These are phyloP conservation scores for Halictus rubicundus DNA, from an alignment of 1,140 invertebrate genomes.

Conservation along the genomic window DNA sequence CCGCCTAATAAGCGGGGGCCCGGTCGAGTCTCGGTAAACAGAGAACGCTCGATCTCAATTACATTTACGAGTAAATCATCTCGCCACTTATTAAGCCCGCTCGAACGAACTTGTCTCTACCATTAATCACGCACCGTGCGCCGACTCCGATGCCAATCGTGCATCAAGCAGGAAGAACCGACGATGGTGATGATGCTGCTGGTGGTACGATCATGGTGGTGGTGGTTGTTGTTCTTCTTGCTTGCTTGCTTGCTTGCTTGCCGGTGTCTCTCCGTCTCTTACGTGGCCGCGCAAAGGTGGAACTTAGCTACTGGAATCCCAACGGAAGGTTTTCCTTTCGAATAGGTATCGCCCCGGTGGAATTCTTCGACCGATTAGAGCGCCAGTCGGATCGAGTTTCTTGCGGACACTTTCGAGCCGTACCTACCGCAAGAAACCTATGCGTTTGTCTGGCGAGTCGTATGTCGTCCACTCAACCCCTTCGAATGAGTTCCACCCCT, in stretches of 20 bases:
- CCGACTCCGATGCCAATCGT: constrained; percentile 16
- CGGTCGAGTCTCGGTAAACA: not conserved
- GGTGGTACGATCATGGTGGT: not conserved
- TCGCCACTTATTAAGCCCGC: constrained; percentile 21
- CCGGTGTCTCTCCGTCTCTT: not conserved
- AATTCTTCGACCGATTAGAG: constrained; percentile 64
- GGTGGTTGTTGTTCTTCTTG: not conserved
- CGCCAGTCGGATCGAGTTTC: constrained; percentile 61
- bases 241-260: too few species aligned
- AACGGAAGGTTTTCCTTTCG: constrained; percentile 59
- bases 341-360: constrained; percentile 51
- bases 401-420: constrained; percentile 61
- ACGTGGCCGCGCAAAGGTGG: constrained; percentile 8
- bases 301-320: constrained; percentile 51
- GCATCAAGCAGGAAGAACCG: constrained; percentile 26
- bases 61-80: constrained; percentile 24
- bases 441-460: constrained; percentile 56
- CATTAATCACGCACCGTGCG: constrained; percentile 27
- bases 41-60: constrained; percentile 28
- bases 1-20: constrained; percentile 10
- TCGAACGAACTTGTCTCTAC: constrained; percentile 9
- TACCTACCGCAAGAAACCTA: constrained; percentile 67
- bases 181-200: not conserved
- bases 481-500: not conserved
- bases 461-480: constrained; percentile 33